Evolutionary conservation across 2,113 vertebrate species (phyloP).

Genomic region (Corynorhinus townsendii): DNA sequence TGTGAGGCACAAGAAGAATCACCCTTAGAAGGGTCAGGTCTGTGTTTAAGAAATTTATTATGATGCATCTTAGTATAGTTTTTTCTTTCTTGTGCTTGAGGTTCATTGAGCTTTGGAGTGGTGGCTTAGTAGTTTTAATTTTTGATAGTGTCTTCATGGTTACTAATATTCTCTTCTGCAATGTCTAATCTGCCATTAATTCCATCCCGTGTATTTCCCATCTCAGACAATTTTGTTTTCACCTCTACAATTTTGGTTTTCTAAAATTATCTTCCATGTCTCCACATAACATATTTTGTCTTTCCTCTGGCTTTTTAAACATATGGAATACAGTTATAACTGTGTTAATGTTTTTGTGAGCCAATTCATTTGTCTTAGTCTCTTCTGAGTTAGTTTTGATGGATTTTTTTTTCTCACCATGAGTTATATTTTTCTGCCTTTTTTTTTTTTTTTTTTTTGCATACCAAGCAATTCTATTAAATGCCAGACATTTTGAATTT

Average conservation of each 20-base stretch:
- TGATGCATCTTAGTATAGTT: not conserved
- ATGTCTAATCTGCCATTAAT: not conserved
- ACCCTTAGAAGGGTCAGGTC: not conserved
- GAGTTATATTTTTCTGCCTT: not conserved
- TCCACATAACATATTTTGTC: not conserved
- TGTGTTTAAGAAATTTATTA: not conserved
- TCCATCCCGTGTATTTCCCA: not conserved
- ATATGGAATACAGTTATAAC: not conserved
- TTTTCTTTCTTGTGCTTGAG: not conserved
- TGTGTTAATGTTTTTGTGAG: not conserved
- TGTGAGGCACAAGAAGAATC: not conserved
- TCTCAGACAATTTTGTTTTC: not conserved
- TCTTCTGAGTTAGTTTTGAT: not conserved
- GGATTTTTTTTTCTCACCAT: not conserved
- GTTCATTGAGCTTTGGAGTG: not conserved
- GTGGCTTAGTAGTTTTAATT: not conserved
- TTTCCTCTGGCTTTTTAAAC: not conserved
- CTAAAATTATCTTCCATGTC: not conserved
- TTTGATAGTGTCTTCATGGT: not conserved
- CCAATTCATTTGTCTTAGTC: not conserved
- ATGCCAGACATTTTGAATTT: not conserved
- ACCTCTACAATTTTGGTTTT: not conserved
- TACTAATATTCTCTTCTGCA: not conserved
- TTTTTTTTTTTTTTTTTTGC: not conserved
- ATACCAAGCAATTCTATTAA: not conserved